Conservation (phyloP, 35 echinoderm and acorn worm species). For the Holothuria glaberrima region DNA sequence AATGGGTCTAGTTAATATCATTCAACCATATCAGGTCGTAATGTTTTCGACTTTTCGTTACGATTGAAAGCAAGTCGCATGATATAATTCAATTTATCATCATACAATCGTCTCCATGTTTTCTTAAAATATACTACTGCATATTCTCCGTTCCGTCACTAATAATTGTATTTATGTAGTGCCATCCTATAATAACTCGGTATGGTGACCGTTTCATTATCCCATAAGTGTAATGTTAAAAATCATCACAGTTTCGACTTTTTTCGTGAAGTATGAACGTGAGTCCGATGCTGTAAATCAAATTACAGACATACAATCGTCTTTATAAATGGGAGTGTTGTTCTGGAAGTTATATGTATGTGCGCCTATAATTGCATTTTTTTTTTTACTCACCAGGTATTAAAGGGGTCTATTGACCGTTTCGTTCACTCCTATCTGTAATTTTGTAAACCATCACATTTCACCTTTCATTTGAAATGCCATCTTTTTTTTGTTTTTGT, state of each 20-base stretch:
- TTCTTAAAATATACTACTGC: background rate
- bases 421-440: background rate
- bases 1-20: too few species aligned
- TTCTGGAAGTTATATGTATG: background rate
- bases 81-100: too few species aligned
- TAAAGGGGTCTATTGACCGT: background rate
- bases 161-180: too few species aligned
- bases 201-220: too few species aligned
- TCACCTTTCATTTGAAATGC: background rate
- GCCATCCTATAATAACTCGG: too few species aligned
- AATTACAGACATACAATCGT: too few species aligned
- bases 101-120: background rate
- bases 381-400: slow-evolving; percentile 8
- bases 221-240: background rate
- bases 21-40: too few species aligned
- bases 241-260: background rate
- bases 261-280: background rate
- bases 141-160: background rate
- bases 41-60: too few species aligned
- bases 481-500: background rate
- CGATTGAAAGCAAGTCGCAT: too few species aligned
- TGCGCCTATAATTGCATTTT: background rate
- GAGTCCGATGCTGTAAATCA: background rate
- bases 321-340: background rate
- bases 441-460: background rate